These are phyloP conservation scores for Desmophyllum pertusum DNA, from an alignment of 92 coral and sea anemone genomes.

Conservation along the genomic window DNA sequence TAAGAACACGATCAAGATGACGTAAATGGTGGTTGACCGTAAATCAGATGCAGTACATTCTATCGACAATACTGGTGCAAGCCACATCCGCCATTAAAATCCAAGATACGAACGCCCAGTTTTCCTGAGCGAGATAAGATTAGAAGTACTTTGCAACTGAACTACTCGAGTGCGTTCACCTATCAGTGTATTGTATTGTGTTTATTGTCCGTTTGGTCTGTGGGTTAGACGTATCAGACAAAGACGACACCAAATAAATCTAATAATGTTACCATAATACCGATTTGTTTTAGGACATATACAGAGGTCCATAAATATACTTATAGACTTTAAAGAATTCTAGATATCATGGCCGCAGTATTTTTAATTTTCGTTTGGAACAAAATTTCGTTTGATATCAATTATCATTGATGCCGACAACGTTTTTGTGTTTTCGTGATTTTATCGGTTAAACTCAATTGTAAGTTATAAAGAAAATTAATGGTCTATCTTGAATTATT, in stretches of 20 bases:
- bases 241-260: not conserved
- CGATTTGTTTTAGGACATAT: not conserved
- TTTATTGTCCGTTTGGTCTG: not conserved
- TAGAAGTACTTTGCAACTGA: no score
- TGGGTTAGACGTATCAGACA: not conserved
- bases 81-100: no score
- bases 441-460: not conserved
- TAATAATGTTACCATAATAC: not conserved
- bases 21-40: no score
- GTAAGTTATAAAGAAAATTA: not conserved
- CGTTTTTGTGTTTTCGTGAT: not conserved
- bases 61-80: no score
- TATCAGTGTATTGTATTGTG: no score
- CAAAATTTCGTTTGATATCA: not conserved
- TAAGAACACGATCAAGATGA: constrained; percentile 27
- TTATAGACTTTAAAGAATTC: no score
- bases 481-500: not conserved
- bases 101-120: no score
- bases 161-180: no score
- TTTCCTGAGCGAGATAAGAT: constrained; percentile 24
- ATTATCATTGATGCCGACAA: not conserved
- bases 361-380: not conserved
- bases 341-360: not conserved
- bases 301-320: no score
- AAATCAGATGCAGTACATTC: no score